phyloP scores from a whole-genome alignment of 2,797 vertebrate genomes.

The Helostoma temminkii region DNA sequence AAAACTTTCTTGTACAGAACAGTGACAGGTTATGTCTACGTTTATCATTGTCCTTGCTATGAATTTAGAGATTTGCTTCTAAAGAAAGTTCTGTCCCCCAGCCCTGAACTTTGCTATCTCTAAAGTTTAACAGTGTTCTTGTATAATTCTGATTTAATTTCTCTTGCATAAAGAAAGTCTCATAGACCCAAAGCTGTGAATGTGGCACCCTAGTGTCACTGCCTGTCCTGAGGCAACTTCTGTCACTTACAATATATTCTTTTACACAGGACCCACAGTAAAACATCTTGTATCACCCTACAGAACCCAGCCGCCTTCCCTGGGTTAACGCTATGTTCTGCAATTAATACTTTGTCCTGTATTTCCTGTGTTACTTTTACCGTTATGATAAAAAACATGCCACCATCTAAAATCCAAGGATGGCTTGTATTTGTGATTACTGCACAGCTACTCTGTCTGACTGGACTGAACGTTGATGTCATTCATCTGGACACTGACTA shows the following conservation, averaged over 20 bases:
- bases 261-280: neutral
- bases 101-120: conserved; percentile 1
- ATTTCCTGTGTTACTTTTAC: no score
- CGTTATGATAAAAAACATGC: no score
- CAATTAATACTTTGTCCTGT: neutral
- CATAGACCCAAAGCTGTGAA: conserved; percentile 3
- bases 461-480: no score
- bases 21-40: neutral
- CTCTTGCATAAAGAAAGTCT: conserved; percentile 5
- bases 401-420: neutral
- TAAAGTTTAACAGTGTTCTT: neutral
- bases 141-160: conserved; percentile 27
- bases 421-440: neutral
- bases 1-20: neutral
- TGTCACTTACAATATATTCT: conserved; percentile 2
- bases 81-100: neutral
- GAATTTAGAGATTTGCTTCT: neutral
- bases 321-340: neutral
- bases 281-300: conserved; percentile 7
- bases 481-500: neutral
- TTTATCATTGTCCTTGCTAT: neutral
- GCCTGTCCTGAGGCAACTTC: conserved; percentile 21
- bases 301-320: conserved; percentile 1
- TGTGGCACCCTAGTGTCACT: conserved; percentile 12
- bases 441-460: no score